phyloP scores from a whole-genome alignment of 2,888 invertebrate genomes.

The Geotrupes spiniger region DNA sequence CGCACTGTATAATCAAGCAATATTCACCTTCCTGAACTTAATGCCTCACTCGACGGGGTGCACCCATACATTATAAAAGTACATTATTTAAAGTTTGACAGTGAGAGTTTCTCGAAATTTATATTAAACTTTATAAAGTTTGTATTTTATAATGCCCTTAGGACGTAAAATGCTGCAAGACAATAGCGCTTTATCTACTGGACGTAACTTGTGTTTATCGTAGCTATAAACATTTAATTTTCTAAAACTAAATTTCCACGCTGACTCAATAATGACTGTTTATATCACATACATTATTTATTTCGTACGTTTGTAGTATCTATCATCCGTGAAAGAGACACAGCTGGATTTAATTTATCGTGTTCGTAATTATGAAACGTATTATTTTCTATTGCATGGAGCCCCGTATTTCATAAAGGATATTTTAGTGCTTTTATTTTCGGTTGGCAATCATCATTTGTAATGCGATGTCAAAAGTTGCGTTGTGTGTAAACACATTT shows the following conservation, averaged over 20 bases:
- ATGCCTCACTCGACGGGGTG: conserved; percentile 18
- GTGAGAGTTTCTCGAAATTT: conserved; percentile 15
- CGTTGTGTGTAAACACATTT: no score
- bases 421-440: no score
- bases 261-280: no score
- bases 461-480: no score
- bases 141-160: conserved; percentile 4
- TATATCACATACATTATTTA: no score
- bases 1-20: conserved; percentile 13
- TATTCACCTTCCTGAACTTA: conserved; percentile 16
- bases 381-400: background rate
- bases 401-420: no score
- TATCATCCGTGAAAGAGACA: no score
- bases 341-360: conserved; percentile 6
- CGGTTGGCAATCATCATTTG: no score
- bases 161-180: background rate
- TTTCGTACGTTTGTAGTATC: no score
- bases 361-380: background rate
- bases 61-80: conserved; percentile 13
- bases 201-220: no score
- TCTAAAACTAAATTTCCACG: no score
- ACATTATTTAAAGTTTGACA: conserved; percentile 26
- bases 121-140: conserved; percentile 9
- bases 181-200: background rate
- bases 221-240: no score